phyloP scores from a whole-genome alignment of 1,140 invertebrate genomes.

The Octopus sinensis region DNA sequence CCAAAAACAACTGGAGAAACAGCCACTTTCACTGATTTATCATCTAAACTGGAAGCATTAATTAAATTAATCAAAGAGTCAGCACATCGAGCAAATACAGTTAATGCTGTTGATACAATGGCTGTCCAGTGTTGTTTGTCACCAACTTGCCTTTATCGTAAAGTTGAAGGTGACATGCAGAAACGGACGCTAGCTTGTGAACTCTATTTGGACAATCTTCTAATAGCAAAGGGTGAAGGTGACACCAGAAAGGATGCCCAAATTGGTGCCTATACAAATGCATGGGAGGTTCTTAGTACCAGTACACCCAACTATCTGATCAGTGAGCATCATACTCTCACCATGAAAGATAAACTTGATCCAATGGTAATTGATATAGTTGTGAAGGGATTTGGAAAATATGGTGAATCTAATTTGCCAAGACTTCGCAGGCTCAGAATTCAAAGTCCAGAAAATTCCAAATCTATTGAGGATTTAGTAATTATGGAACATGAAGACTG shows the following conservation, averaged over 20 bases:
- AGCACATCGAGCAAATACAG: slow-evolving; percentile 27
- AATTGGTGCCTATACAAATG: slow-evolving; percentile 33
- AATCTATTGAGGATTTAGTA: slow-evolving; percentile 28
- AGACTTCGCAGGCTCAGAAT: slow-evolving; percentile 28
- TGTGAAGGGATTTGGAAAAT: slow-evolving; percentile 34
- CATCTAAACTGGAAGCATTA: slow-evolving; percentile 26
- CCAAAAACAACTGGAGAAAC: slow-evolving; percentile 16
- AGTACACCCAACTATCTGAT: slow-evolving; percentile 30
- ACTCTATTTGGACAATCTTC: slow-evolving; percentile 35
- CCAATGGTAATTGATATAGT: slow-evolving; percentile 37
- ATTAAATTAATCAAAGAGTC: slow-evolving; percentile 26
- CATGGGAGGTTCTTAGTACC: slow-evolving; percentile 34
- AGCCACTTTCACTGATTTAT: slow-evolving; percentile 13
- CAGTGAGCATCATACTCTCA: slow-evolving; percentile 33
- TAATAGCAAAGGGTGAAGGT: slow-evolving; percentile 32
- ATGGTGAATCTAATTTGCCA: slow-evolving; percentile 31
- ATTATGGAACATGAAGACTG: slow-evolving; percentile 41
- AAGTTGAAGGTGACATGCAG: not conserved
- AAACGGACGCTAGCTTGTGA: slow-evolving; percentile 29
- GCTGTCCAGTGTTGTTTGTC: slow-evolving; percentile 29
- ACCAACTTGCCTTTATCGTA: slow-evolving; percentile 35
- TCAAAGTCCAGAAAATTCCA: slow-evolving; percentile 17
- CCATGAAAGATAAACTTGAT: slow-evolving; percentile 30
- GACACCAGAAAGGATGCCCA: slow-evolving; percentile 30
- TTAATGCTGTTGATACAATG: slow-evolving; percentile 33